These are phyloP conservation scores for Scytalopus superciliaris DNA, from an alignment of 2,113 vertebrate species.

Conservation along the genomic window DNA sequence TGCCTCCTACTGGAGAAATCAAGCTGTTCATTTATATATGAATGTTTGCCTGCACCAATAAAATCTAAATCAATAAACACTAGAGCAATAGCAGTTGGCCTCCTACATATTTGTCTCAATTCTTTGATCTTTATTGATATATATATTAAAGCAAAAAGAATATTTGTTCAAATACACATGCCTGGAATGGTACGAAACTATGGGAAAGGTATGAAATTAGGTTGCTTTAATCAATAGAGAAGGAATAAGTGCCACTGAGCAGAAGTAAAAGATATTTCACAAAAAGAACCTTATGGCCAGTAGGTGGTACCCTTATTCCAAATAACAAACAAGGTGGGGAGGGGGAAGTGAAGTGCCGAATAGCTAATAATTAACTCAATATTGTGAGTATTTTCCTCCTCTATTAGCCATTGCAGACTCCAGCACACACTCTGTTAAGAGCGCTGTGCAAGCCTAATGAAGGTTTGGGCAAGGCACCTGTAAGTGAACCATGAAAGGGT, in stretches of 20 bases:
- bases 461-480: background rate
- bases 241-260: background rate
- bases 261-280: background rate
- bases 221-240: background rate
- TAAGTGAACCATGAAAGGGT: background rate
- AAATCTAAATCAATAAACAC: background rate
- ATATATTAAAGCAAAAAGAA: background rate
- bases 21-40: background rate
- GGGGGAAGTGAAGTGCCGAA: background rate
- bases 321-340: accelerated
- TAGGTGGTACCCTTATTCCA: conserved; percentile 34
- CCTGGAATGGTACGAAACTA: background rate
- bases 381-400: background rate
- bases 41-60: background rate
- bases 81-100: background rate
- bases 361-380: background rate
- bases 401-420: background rate
- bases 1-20: background rate
- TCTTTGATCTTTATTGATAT: background rate
- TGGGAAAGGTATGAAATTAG: background rate
- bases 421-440: background rate
- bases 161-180: background rate
- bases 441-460: background rate
- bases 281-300: background rate
- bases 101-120: background rate